A percentile compares a stretch with the other conserved stretches of the same genome.
phyloP scores from a whole-genome alignment of 2,113 vertebrate species.

The Hylia prasina region DNA sequence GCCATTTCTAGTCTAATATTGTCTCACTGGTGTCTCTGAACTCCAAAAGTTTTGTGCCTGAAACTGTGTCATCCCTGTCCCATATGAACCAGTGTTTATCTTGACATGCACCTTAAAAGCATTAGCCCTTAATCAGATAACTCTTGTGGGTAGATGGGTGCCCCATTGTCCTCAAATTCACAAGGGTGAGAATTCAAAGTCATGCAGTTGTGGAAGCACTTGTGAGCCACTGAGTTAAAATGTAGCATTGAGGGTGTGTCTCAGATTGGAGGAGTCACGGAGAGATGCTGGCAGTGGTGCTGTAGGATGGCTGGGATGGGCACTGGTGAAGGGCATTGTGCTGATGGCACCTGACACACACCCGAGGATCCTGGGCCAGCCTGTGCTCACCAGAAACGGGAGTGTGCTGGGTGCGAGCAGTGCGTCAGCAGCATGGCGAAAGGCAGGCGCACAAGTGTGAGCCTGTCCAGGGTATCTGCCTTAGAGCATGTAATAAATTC shows the following conservation, averaged over 20 bases:
- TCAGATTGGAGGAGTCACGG: fast-evolving
- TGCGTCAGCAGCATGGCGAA: background rate
- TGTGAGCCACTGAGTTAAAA: fast-evolving
- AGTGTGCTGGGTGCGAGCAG: background rate
- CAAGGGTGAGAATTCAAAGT: background rate
- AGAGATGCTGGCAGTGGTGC: background rate
- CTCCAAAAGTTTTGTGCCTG: background rate
- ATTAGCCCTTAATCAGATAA: background rate
- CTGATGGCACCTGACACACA: background rate
- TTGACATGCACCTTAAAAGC: background rate
- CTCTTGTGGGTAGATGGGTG: background rate
- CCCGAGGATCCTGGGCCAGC: background rate
- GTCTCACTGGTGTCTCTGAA: background rate
- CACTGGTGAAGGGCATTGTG: background rate
- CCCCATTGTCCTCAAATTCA: fast-evolving
- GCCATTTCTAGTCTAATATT: background rate
- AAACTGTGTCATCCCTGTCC: background rate
- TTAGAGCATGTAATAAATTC: background rate
- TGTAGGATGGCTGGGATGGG: background rate
- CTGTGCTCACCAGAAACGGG: background rate
- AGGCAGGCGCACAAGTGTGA: background rate
- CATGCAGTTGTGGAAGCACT: background rate
- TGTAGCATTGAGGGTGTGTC: fast-evolving
- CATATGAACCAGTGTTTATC: background rate
- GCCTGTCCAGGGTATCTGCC: background rate